Evolutionary conservation across 2,797 vertebrate species (phyloP), one percentile per base, ranked within the genome.

Genomic region (Sandelia bainsii): DNA sequence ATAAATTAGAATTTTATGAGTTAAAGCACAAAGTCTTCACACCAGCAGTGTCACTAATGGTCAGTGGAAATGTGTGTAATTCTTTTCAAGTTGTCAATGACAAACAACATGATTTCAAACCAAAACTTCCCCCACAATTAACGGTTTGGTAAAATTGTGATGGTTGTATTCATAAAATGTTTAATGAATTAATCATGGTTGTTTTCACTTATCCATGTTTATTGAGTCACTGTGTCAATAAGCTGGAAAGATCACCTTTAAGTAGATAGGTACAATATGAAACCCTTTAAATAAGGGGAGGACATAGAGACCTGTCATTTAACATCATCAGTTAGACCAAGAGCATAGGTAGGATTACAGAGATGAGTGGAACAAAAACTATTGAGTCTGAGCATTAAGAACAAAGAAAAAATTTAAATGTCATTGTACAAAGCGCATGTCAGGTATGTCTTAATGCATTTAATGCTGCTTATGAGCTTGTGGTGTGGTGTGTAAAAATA

Each of bases 131-230:
- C 27, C 8, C 39, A 25, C 16, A 49, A 39, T 57, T 56, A 37
- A 23, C 20, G 46, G 45, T 39, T 44, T 62, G 13, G 58, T 67
- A 11, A 39, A 37, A 52, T 53, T 66, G 32, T 62, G 20, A 52
- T 6, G 0, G 8, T 8, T 32, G 29, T 32, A 61, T 20, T 45
- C 5, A 19, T 4, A 53, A 23, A 42, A 14, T 20, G 2, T 13
- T 56, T 54, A 3, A 45, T 59, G 13, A 56, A 10, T 42, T 25
- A 56, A 63, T 58, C 45, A 29, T 16, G 8, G 57, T 58, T 48
- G 29, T 32, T 32, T 32, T 32, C 8, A 32, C 5, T 32, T 32
- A 32, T 32, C 16, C 7, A 6, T 32, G 32, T 67, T 27, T 20
- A 49, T 16, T 17, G 7, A 40, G 22, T 13, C 22, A 56, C 5